Base-by-base conservation (phyloP, 2,113 vertebrate genomes). In the Hipposideros armiger region DNA sequence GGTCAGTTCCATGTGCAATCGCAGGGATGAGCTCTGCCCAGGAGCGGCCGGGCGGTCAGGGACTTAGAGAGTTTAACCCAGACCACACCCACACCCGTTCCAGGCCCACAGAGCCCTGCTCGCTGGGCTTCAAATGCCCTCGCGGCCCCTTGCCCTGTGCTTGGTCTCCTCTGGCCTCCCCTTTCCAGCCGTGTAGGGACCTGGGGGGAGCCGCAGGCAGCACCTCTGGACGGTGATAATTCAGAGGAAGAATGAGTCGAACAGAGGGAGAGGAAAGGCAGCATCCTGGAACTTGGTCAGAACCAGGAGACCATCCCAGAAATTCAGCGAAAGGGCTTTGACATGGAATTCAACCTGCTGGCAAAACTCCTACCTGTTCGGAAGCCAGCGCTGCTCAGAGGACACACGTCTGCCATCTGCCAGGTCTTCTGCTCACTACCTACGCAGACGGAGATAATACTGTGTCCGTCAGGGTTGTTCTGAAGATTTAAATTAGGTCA, bases 371-470 rank as follows among this genome's bases (percentile, higher is more conserved):
- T 11, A 24, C 22, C 86, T 62, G 16, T 69, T 30, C 28, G 76
- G 85, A 50, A 73, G 28, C 14, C 47, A 15, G 40, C 0, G 22
- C 7, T 10, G n/a, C 42, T 72, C 36, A 7, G 13, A 58, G 28
- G 66, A 36, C 22, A 14, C 11, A 14, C 17, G 3, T 32, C 52
- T 24, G 16, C 3, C 4, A 19, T 24, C 50, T 2, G 2, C 40
- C 17, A 3, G 84, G 40, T 8, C 30, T 22, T 66, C 54, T 42
- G 11, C 52, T 9, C 3, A 0, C 56, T 8, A 16, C 22, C 42
- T 1, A 0, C 6, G 0, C 17, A 11, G 8, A 24, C 5, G 19
- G 40, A 32, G 67, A 8, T 7, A 20, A 30, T 4, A 2, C 3
- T 3, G 16, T 4, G 14, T 11, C 17, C 10, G 0, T 14, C 4